Evolutionary conservation across 1,140 invertebrate genomes (phyloP).

Genomic region (Hylyphantes graminicola): DNA sequence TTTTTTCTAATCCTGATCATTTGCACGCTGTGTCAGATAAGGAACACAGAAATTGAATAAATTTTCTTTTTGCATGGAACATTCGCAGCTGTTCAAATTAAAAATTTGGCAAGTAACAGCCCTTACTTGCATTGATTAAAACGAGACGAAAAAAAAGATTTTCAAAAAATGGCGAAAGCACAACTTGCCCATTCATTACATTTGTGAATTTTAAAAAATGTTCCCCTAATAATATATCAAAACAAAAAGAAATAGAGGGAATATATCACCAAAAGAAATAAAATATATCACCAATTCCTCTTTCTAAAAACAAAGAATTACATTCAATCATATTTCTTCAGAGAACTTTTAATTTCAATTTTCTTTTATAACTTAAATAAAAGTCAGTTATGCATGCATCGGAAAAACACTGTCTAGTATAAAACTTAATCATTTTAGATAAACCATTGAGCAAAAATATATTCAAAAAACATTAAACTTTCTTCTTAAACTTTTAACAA

Average conservation of each 20-base stretch:
- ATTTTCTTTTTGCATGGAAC: constrained; percentile 1
- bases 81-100: background rate
- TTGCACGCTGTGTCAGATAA: constrained; percentile 4
- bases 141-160: too few relatives aligned
- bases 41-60: constrained; percentile 15
- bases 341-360: constrained; percentile 20
- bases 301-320: constrained; percentile 3
- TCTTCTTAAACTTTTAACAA: background rate
- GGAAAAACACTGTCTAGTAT: background rate
- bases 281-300: constrained; percentile 1
- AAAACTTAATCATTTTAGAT: constrained; percentile 25
- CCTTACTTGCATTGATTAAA: background rate
- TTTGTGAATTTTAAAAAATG: background rate
- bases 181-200: constrained; percentile 5
- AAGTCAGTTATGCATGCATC: constrained; percentile 24
- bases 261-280: constrained; percentile 12
- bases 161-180: background rate
- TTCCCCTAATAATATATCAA: constrained; percentile 9
- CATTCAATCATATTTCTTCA: constrained; percentile 32
- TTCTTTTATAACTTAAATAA: background rate
- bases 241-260: background rate
- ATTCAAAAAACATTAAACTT: background rate
- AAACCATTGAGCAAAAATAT: background rate
- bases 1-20: constrained; percentile 2
- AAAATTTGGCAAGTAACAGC: background rate